Evolutionary conservation across 1,140 invertebrate genomes (phyloP).

Genomic region (Hormaphis cornu): DNA sequence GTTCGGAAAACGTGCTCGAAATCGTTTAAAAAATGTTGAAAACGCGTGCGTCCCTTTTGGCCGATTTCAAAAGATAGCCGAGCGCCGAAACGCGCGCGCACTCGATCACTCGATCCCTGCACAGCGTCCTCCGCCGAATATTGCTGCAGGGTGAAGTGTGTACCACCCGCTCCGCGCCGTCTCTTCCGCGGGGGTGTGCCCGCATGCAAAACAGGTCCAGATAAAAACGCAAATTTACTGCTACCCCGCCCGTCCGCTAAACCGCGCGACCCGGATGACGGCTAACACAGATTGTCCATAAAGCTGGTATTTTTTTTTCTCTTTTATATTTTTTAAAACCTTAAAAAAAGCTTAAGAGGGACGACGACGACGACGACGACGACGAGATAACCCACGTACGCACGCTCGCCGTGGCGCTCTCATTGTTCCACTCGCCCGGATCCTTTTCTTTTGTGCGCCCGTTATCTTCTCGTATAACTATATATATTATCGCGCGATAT

Average conservation of each 20-base stretch:
- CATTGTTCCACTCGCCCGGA: background rate
- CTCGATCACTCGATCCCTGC: too few species aligned
- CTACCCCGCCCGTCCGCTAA: background rate
- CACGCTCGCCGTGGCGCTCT: background rate
- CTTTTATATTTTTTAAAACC: slow-evolving; percentile 23
- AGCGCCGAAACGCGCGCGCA: too few species aligned
- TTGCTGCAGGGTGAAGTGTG: too few species aligned
- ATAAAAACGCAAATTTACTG: slow-evolving; percentile 29
- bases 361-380: background rate
- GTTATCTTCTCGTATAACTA: slow-evolving; percentile 3
- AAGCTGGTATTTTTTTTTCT: slow-evolving; percentile 18
- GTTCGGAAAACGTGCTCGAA: too few species aligned
- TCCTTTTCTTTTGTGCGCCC: background rate
- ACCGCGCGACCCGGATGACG: slow-evolving; percentile 13
- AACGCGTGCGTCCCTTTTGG: too few species aligned
- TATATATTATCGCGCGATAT: too few species aligned
- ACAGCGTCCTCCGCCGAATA: too few species aligned
- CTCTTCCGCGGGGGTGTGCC: background rate
- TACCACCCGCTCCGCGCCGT: too few species aligned
- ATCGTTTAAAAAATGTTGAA: too few species aligned
- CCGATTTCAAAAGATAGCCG: too few species aligned
- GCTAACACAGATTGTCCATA: slow-evolving; percentile 32
- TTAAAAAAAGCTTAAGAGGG: slow-evolving; percentile 31
- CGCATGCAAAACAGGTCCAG: slow-evolving; percentile 30
- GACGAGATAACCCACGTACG: slow-evolving; percentile 25